phyloP scores from a whole-genome alignment of 1,140 invertebrate species.

The Hermetia illucens region DNA sequence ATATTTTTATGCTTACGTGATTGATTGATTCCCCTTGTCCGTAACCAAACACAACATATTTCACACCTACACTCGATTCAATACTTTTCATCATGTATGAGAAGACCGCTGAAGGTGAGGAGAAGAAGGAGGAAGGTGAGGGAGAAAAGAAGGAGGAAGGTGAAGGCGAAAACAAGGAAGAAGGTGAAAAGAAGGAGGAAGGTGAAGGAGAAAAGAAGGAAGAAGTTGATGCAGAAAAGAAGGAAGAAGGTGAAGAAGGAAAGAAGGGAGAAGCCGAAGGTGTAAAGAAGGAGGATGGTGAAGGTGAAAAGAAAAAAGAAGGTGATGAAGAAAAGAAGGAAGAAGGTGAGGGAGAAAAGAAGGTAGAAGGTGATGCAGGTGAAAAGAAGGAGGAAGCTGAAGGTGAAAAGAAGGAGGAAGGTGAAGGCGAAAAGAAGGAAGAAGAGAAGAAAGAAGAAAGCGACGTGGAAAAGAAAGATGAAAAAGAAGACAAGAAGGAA shows the following conservation, averaged over 20 bases:
- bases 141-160: no score
- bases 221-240: slow-evolving; percentile 1
- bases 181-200: slow-evolving; percentile 4
- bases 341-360: slow-evolving; percentile 1
- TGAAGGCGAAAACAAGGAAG: no score
- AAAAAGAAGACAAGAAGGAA: slow-evolving; percentile 9
- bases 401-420: no score
- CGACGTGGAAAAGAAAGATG: slow-evolving; percentile 7
- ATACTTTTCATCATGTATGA: no score
- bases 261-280: neutral
- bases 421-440: neutral
- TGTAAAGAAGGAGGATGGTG: neutral
- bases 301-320: neutral
- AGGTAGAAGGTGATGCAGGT: slow-evolving; percentile 17
- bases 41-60: no score
- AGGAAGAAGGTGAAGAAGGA: neutral
- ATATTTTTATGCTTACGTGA: no score
- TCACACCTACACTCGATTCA: no score
- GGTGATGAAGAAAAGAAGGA: slow-evolving; percentile 8
- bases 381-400: slow-evolving; percentile 3
- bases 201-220: slow-evolving; percentile 7
- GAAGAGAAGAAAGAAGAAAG: neutral
- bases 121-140: no score
- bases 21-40: no score
- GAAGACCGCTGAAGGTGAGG: no score